Percentiles rank a stretch among this genome's conserved stretches.
Conservation (phyloP, 2,113 vertebrate species). For the Diadophis punctatus region DNA sequence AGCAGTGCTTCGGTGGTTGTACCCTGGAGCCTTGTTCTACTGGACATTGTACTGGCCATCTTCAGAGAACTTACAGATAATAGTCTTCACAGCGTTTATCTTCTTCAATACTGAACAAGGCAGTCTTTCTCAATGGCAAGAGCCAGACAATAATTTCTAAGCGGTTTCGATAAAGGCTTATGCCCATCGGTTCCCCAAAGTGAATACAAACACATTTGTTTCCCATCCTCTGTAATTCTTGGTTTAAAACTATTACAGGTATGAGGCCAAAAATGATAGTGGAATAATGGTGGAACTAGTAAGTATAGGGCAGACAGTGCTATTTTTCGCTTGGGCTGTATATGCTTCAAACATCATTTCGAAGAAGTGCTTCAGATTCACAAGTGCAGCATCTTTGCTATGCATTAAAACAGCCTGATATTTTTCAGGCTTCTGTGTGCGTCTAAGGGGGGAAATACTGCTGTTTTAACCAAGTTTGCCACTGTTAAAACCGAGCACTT, state of each 20-base stretch:
- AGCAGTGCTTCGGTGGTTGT: constrained; percentile 18
- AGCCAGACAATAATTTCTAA: not conserved
- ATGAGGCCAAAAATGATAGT: not conserved
- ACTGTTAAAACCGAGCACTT: not conserved
- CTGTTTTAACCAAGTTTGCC: not conserved
- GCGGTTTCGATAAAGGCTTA: not conserved
- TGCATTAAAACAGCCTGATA: not conserved
- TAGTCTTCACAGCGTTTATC: not conserved
- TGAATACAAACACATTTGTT: not conserved
- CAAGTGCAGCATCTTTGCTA: not conserved
- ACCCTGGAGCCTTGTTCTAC: constrained; percentile 10
- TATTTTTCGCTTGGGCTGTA: not conserved
- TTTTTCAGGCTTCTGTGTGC: not conserved
- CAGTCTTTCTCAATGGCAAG: not conserved
- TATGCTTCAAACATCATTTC: not conserved
- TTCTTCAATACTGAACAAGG: not conserved
- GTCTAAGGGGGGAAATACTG: not conserved
- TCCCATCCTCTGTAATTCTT: not conserved
- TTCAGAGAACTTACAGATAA: constrained; percentile 13
- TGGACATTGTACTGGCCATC: not conserved
- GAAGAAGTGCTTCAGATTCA: not conserved
- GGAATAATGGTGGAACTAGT: not conserved
- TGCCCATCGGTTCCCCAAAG: not conserved
- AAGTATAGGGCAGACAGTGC: not conserved
- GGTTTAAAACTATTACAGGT: not conserved